Evolutionary conservation across 2,113 vertebrate species (phyloP), one percentile per base, ranked within the genome.

Genomic region (Aspidoscelis tigris): DNA sequence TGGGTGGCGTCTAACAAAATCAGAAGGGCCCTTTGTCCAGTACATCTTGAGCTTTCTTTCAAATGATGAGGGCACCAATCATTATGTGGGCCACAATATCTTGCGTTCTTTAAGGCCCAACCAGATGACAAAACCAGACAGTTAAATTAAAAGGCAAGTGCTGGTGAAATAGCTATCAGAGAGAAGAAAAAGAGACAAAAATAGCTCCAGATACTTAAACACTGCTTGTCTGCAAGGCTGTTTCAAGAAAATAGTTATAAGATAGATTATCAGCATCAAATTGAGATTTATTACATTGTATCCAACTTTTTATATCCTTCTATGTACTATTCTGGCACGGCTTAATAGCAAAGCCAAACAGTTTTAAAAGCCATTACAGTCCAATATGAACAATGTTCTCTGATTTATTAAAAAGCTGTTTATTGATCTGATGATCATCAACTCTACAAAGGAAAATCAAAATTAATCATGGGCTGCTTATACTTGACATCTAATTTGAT

Each of bases 311-410:
- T 71, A 21, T 50, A 72, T 71, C 26, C 50, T 81, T 72, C 47
- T 81, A 81, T 83, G 21, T 77, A 14, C 65, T 77, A 33, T 70
- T 84, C 50, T 44, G 55, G n/a, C 41, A 50, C 2, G 6, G 39
- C 64, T 77, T 77, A 72, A 81, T 58, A 7, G 18, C 69, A 61
- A 72, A 72, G 69, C 6, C 43, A 69, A 72, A 72, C 21, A 82
- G 53, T 50, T 82, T 43, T 70, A 84, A 9, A 70, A 78, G 24
- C 7, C 47, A 84, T 84, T 44, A 82, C n/a, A 44, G 43, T 58
- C 82, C 33, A 61, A 43, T 44, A 77, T 11, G 33, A 77, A 7
- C 33, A 10, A 39, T 70, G 47, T 22, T 61, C 66, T 18, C 12
- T 78, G 50, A 84, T 58, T 16, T 58, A 78, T 77, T 39, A 84